phyloP scores from a whole-genome alignment of 2,113 vertebrate genomes.

The Macheiramphus alcinus region DNA sequence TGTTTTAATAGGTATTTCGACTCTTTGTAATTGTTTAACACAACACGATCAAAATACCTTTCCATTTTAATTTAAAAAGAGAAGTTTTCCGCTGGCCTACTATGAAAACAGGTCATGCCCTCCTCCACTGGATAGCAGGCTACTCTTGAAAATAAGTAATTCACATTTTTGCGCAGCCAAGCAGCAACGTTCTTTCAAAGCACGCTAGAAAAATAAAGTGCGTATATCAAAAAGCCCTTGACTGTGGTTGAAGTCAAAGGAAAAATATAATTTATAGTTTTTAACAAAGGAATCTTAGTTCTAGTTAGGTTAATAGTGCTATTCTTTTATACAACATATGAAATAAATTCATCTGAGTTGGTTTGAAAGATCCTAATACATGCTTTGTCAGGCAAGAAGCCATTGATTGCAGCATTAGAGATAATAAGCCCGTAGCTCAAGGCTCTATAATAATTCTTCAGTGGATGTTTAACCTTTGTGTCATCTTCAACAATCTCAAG shows the following conservation, averaged over 20 bases:
- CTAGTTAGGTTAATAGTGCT: neutral
- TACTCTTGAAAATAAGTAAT: neutral
- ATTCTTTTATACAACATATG: neutral
- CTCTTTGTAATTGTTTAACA: neutral
- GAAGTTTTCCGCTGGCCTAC: neutral
- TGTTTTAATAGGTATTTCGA: neutral
- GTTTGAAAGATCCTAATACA: neutral
- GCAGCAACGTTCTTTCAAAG: conserved; percentile 2
- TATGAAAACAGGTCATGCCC: conserved; percentile 10
- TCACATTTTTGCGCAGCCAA: conserved; percentile 26
- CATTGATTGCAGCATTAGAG: neutral
- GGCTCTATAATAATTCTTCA: neutral
- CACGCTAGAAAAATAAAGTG: neutral
- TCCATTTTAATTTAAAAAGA: conserved; percentile 3
- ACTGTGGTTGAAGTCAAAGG: neutral
- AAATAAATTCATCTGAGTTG: neutral
- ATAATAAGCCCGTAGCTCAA: neutral
- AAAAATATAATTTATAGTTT: conserved; percentile 1
- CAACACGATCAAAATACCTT: neutral
- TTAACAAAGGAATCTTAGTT: neutral
- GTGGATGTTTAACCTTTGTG: neutral
- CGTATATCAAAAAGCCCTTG: neutral
- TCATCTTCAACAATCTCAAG: neutral
- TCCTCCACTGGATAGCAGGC: neutral
- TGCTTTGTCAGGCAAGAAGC: neutral